Evolutionary conservation across 2,797 vertebrate genomes (phyloP), one percentile per base, ranked within the genome.

Genomic region (Passerculus sandwichensis): DNA sequence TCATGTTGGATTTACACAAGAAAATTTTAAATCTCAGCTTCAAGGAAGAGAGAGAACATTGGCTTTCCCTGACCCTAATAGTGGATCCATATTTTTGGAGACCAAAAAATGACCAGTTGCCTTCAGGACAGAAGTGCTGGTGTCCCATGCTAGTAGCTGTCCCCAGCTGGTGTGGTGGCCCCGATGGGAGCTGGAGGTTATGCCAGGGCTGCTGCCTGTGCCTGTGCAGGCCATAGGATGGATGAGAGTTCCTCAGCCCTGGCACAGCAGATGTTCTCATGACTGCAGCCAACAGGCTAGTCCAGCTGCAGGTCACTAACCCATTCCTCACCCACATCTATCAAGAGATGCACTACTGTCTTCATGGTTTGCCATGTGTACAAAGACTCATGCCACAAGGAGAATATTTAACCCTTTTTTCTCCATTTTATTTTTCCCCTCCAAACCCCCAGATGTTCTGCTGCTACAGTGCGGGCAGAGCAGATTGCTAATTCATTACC

Each of bases 81-180:
- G 12, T 61, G 20, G 30, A 45, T 60, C 11, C 11, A 15, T 57
- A 69, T 7, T 51, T 93, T n/a, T 65, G 53, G 53, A 91, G 61
- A 80, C 17, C 4, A 26, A 53, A n/a, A 93, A 73, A 60, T 15
- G 14, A 47, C 32, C 32, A 30, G 13, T 2, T 77, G 42, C 9
- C 17, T 84, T 72, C 61, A 85, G 34, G 56, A 86, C 5, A 48
- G 50, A 91, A 6, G 8, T 75, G 78, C n/a, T 78, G 30, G 27
- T 77, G 27, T 57, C 20, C 30, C 0, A 0, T 15, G 9, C 12
- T 36, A 4, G 19, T 51, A 61, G 27, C 8, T 80, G 45, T 84
- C n/a, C 27, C 18, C 36, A 72, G 15, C 6, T 83, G 69, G 21
- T 67, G 25, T 0, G 0, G 32, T 9, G 56, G 4, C 5, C 15